These are phyloP conservation scores for Megalops atlanticus DNA, from an alignment of 2,113 vertebrate species.

Conservation along the genomic window DNA sequence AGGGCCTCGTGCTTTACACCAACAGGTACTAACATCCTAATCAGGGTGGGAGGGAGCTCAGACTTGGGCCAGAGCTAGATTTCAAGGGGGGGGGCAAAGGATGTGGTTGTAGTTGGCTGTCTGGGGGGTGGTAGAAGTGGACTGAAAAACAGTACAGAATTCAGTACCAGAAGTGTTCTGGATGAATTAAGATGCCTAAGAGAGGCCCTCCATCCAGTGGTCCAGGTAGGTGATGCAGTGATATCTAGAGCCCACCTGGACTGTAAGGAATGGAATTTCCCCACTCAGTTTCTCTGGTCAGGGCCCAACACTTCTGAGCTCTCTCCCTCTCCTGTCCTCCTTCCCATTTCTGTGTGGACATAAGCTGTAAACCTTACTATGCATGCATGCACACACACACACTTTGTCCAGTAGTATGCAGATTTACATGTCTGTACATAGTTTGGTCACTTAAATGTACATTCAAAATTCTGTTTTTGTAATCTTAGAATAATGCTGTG, in stretches of 20 bases:
- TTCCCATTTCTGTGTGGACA: neutral
- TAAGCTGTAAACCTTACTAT: neutral
- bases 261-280: neutral
- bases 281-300: neutral
- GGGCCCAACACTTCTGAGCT: neutral
- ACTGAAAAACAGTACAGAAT: neutral
- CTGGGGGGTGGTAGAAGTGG: too few species aligned
- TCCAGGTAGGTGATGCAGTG: neutral
- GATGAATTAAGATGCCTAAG: neutral
- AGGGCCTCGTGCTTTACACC: slow-evolving; percentile 83
- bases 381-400: neutral
- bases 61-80: neutral
- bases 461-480: too few species aligned
- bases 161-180: neutral
- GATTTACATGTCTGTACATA: too few species aligned
- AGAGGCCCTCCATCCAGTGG: neutral
- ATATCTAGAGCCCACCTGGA: neutral
- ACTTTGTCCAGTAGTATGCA: neutral
- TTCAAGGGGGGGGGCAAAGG: neutral
- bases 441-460: too few species aligned
- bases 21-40: slow-evolving; percentile 79
- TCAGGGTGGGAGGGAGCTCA: neutral
- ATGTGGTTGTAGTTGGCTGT: neutral
- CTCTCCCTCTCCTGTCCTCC: neutral
- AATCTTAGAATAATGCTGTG: too few species aligned